phyloP scores from a whole-genome alignment of 2,113 vertebrate species.

The Alectura lathami region DNA sequence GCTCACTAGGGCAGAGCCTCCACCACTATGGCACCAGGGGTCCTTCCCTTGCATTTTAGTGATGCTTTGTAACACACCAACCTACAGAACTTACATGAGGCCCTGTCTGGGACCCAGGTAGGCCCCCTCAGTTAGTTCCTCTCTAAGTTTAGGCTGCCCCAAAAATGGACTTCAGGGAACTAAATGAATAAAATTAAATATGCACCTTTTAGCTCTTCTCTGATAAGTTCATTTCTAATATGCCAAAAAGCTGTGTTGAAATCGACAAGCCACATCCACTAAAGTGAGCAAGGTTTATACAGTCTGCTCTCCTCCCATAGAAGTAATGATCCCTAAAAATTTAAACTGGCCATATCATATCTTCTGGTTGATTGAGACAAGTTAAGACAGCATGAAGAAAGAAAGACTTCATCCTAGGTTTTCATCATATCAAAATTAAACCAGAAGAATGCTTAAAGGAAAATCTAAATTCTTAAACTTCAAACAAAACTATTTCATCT shows the following conservation, averaged over 20 bases:
- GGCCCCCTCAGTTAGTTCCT: not conserved
- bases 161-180: not conserved
- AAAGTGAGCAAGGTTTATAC: not conserved
- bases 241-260: not conserved
- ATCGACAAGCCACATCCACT: not conserved
- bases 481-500: not conserved
- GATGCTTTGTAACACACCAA: accelerated
- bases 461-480: not conserved
- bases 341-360: not conserved
- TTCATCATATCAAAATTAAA: constrained; percentile 11
- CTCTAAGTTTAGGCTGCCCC: not conserved
- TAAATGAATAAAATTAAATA: not conserved
- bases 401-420: constrained; percentile 3
- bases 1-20: accelerated
- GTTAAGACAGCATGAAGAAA: not conserved
- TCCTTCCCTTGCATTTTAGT: not conserved
- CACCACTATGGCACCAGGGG: accelerated
- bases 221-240: not conserved
- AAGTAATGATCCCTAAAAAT: not conserved
- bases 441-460: not conserved
- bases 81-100: accelerated
- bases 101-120: not conserved
- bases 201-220: not conserved
- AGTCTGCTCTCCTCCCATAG: not conserved
- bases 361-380: not conserved